Conservation (phyloP, 2,113 vertebrate species). For the Thinocorus orbignyianus region DNA sequence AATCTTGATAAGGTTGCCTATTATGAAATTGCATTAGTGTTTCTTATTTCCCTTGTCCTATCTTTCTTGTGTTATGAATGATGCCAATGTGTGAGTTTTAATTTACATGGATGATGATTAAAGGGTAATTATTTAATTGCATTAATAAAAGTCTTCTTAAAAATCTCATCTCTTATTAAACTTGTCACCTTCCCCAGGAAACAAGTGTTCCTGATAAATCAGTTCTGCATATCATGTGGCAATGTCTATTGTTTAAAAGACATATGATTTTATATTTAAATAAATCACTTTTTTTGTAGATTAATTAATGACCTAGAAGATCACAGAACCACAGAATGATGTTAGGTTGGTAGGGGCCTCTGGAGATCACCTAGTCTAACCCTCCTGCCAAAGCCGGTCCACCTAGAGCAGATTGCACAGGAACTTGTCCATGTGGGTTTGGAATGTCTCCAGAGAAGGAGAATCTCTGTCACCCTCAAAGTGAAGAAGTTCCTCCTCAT, state of each 20-base stretch:
- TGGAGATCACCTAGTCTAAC: no score
- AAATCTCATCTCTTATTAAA: slow-evolving; percentile 5
- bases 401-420: no score
- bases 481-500: no score
- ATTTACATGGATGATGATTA: background rate
- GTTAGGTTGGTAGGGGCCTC: no score
- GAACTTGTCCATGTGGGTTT: no score
- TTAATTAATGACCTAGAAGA: slow-evolving; percentile 18
- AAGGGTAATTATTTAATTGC: background rate
- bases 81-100: background rate
- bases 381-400: no score
- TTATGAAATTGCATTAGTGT: background rate
- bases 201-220: slow-evolving; percentile 11
- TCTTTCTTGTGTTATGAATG: background rate
- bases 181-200: background rate
- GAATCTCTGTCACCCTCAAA: no score
- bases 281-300: background rate
- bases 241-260: background rate
- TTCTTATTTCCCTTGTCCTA: background rate
- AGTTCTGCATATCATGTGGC: background rate
- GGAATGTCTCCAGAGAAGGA: no score
- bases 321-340: background rate
- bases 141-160: slow-evolving; percentile 3
- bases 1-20: background rate
- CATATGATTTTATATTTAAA: slow-evolving; percentile 1